Conservation (phyloP, 1,140 invertebrate species). For the Microplitis mediator region DNA sequence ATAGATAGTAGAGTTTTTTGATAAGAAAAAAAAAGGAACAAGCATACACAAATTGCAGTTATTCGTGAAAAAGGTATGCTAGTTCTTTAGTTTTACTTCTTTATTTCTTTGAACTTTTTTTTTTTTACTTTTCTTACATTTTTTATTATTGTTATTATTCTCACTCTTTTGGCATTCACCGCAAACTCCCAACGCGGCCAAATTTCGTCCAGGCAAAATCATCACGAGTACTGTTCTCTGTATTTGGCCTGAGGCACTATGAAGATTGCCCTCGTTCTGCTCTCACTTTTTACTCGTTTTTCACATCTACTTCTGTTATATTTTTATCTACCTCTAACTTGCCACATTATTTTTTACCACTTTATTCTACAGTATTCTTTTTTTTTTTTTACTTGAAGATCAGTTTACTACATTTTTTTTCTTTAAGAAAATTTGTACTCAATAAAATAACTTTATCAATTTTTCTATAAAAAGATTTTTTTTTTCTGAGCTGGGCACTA, state of each 20-base stretch:
- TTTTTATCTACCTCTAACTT: slow-evolving; percentile 13
- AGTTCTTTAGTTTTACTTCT: slow-evolving; percentile 19
- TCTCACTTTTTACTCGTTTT: slow-evolving; percentile 7
- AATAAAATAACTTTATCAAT: too few relatives aligned
- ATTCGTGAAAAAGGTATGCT: slow-evolving; percentile 31
- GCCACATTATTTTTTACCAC: not conserved
- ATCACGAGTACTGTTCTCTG: not conserved
- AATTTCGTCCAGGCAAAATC: slow-evolving; percentile 24
- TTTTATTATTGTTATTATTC: slow-evolving; percentile 23
- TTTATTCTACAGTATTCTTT: not conserved
- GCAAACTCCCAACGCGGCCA: slow-evolving; percentile 1
- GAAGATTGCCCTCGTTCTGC: slow-evolving; percentile 23
- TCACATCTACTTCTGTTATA: slow-evolving; percentile 7
- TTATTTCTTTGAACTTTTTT: not conserved
- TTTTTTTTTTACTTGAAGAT: not conserved
- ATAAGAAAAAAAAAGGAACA: slow-evolving; percentile 24
- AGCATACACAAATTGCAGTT: slow-evolving; percentile 45
- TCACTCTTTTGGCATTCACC: slow-evolving; percentile 9
- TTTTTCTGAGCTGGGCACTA: not conserved
- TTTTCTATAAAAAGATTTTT: too few relatives aligned
- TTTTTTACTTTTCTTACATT: not conserved
- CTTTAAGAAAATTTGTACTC: too few relatives aligned
- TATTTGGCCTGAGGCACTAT: slow-evolving; percentile 4
- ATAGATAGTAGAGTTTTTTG: not conserved
- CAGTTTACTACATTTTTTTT: too few relatives aligned